Evolutionary conservation across 1,140 invertebrate species (phyloP).

Genomic region (Archegozetes longisetosus): DNA sequence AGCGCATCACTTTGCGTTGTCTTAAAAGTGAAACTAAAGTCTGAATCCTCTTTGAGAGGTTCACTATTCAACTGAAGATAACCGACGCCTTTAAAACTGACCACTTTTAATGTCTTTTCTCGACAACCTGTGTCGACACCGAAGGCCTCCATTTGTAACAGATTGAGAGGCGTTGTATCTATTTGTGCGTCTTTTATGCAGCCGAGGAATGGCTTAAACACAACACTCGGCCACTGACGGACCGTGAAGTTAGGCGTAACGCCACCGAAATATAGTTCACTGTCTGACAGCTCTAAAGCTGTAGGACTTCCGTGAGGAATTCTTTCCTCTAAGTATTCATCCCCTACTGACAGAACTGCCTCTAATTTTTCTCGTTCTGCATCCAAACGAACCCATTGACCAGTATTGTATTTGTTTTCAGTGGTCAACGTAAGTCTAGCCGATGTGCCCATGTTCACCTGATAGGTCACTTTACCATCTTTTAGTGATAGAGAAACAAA

Average conservation of each 20-base stretch:
- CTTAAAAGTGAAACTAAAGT: constrained; percentile 58
- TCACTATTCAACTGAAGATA: constrained; percentile 54
- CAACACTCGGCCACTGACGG: constrained; percentile 23
- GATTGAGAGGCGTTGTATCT: constrained; percentile 47
- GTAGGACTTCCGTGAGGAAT: constrained; percentile 40
- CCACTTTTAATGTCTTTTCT: constrained; percentile 41
- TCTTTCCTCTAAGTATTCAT: constrained; percentile 42
- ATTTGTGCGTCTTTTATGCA: constrained; percentile 63
- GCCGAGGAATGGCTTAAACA: constrained; percentile 48
- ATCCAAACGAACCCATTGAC: constrained; percentile 56
- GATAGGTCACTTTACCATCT: constrained; percentile 20
- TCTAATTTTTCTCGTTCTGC: constrained; percentile 31
- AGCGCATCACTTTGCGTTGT: constrained; percentile 50
- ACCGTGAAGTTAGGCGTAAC: constrained; percentile 47
- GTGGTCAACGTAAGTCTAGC: constrained; percentile 36
- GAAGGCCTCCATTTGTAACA: constrained; percentile 45
- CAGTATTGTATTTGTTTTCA: constrained; percentile 57
- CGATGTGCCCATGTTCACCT: constrained; percentile 38
- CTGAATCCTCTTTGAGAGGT: constrained; percentile 40
- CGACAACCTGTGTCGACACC: constrained; percentile 58
- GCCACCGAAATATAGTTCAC: constrained; percentile 51
- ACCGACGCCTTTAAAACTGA: constrained; percentile 58
- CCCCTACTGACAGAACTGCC: constrained; percentile 43
- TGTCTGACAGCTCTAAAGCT: constrained; percentile 37
- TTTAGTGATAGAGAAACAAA: constrained; percentile 17